Base-by-base conservation (phyloP, 2,888 invertebrate genomes). In the Drosophila multiciliata region DNA sequence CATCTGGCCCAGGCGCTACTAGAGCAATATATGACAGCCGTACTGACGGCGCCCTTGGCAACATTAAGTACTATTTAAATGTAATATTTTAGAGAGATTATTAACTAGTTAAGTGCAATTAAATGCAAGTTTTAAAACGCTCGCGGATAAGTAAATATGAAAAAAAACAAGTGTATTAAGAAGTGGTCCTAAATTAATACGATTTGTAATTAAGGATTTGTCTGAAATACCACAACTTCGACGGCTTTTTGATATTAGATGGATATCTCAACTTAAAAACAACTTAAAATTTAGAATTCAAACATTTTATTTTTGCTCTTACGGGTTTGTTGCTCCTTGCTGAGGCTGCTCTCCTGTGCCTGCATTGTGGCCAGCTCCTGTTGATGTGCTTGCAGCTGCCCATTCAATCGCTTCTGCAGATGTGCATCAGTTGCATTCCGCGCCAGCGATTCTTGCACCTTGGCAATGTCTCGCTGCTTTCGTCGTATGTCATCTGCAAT, bases 301-400 rank as follows among this genome's bases (percentile, higher is more conserved):
- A 95, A 95, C 93, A 97, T 94, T 93, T 97, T 97, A 82, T 95
- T 95, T 91, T 96, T 96, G 89, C 95, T 95, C 80, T 95, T 96
- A 75, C 97, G 94, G 53, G 95, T 94, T 82, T 93, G 95, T 89
- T 97, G 96, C 92, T 97, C 97, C 74, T 94, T 95, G 50, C 94
- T 92, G 67, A 97, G 95, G 81, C 94, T 95, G 57, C 92, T 94
- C 75, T 96, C 96, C 60, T 95, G 95, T 38, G 93, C 94, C 80
- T 94, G 94, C 33, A 97, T 94, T 9, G 92, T 91, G n/a, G 92
- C 91, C 0, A 97, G 92, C 87, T 96, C 95, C 72, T 94, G 94
- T 84, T 95, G 94, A 90, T 95, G 95, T n/a, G 94, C 93, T 33
- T 93, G 90, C 53, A 97, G 94, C 89, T 96, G 95, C 29, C 93